A percentile compares a stretch with the other conserved stretches of the same genome.
These are phyloP conservation scores for Hydrotaea diabolus DNA, from an alignment of 2,888 invertebrate genomes.

Conservation along the genomic window DNA sequence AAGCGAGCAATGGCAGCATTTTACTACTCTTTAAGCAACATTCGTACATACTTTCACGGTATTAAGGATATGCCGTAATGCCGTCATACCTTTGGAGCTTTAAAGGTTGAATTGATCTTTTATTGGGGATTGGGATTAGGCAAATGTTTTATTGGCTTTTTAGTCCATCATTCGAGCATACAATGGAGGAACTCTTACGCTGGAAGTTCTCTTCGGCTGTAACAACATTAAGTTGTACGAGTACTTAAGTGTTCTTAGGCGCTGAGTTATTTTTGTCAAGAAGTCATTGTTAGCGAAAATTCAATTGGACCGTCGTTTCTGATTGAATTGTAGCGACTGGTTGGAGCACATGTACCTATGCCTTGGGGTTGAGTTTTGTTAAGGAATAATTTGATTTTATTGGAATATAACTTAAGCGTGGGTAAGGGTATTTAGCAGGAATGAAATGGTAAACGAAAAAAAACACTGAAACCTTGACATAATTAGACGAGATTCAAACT, in stretches of 20 bases:
- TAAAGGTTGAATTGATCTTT: constrained; percentile 75
- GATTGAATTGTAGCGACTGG: background rate
- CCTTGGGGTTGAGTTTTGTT: background rate
- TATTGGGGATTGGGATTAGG: constrained; percentile 69
- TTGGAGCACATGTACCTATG: background rate
- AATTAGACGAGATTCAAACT: too few species aligned
- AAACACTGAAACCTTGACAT: too few species aligned
- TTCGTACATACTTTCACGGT: constrained; percentile 54
- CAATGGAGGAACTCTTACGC: constrained; percentile 42
- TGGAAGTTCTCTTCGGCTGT: background rate
- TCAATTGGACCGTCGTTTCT: background rate
- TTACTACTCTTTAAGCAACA: constrained; percentile 60
- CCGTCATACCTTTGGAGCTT: background rate
- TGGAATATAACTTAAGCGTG: background rate
- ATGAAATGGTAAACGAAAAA: too few species aligned
- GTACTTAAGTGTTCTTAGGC: constrained; percentile 42
- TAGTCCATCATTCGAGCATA: constrained; percentile 52
- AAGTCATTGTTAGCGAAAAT: constrained; percentile 2
- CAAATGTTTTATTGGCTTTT: constrained; percentile 66
- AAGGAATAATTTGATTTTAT: background rate
- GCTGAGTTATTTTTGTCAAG: constrained; percentile 41
- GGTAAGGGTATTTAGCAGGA: too few species aligned
- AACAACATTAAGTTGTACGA: constrained; percentile 37
- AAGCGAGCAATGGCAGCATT: constrained; percentile 70
- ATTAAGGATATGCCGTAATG: constrained; percentile 20